These are phyloP conservation scores for Apostichopus parvimensis DNA, from an alignment of 35 echinoderm and acorn worm species.

Conservation along the genomic window DNA sequence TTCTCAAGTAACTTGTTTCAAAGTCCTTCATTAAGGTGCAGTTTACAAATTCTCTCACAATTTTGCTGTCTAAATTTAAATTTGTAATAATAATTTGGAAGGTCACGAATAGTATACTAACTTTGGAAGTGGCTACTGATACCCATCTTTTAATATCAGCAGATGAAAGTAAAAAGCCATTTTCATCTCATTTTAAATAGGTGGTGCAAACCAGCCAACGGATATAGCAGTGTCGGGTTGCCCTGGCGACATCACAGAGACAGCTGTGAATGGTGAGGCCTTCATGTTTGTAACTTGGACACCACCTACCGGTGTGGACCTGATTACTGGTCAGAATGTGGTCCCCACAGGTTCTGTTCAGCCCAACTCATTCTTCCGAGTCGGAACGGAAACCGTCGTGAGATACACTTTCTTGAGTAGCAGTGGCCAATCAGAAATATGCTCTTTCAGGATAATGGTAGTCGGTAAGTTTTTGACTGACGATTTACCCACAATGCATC, in stretches of 20 bases:
- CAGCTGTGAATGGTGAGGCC: neutral
- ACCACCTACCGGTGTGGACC: slow-evolving; percentile 9
- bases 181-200: neutral
- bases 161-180: too few relatives aligned
- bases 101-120: too few relatives aligned
- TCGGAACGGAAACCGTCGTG: slow-evolving; percentile 45
- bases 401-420: slow-evolving; percentile 61
- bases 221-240: neutral
- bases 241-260: slow-evolving; percentile 8
- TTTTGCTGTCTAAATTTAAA: too few relatives aligned
- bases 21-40: too few relatives aligned
- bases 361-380: slow-evolving; percentile 43
- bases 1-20: too few relatives aligned
- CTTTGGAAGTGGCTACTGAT: too few relatives aligned
- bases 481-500: too few relatives aligned
- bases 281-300: slow-evolving; percentile 38
- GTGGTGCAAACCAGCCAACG: neutral
- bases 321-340: neutral
- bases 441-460: slow-evolving; percentile 55
- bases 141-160: too few relatives aligned
- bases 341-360: neutral
- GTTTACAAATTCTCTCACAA: too few relatives aligned
- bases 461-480: slow-evolving; percentile 1
- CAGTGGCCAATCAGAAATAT: slow-evolving; percentile 58
- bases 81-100: too few relatives aligned